These are phyloP conservation scores for Ctenomys sociabilis DNA, from an alignment of 2,113 vertebrate genomes.

Conservation along the genomic window DNA sequence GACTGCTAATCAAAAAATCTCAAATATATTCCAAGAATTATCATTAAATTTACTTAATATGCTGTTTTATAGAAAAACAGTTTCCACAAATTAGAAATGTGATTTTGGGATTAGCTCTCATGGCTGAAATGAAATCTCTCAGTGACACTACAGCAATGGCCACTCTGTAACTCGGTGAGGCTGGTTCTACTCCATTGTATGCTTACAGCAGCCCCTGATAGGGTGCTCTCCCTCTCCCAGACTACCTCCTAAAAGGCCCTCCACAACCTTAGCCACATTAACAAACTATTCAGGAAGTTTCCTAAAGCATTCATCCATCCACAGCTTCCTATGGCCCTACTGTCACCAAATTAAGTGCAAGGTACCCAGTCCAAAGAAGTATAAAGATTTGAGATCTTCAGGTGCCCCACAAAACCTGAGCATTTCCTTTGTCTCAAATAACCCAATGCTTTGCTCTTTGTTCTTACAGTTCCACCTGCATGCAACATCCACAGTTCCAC, in stretches of 20 bases:
- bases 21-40: slow-evolving; percentile 42
- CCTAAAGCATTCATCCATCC: neutral
- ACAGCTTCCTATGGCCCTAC: neutral
- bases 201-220: neutral
- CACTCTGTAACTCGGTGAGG: neutral
- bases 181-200: neutral
- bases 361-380: neutral
- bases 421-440: neutral
- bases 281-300: neutral
- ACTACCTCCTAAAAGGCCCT: neutral
- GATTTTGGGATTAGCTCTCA: neutral
- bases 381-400: neutral
- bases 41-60: neutral
- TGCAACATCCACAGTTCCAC: neutral
- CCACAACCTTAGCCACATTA: neutral
- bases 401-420: neutral
- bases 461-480: neutral
- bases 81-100: neutral
- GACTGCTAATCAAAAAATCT: neutral
- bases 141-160: neutral
- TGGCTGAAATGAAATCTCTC: neutral
- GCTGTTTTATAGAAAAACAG: neutral
- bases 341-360: neutral
- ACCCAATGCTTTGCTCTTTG: neutral
- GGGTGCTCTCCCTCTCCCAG: neutral